Conservation (phyloP, 2,888 invertebrate genomes). For the Phymatocera aterrima region DNA sequence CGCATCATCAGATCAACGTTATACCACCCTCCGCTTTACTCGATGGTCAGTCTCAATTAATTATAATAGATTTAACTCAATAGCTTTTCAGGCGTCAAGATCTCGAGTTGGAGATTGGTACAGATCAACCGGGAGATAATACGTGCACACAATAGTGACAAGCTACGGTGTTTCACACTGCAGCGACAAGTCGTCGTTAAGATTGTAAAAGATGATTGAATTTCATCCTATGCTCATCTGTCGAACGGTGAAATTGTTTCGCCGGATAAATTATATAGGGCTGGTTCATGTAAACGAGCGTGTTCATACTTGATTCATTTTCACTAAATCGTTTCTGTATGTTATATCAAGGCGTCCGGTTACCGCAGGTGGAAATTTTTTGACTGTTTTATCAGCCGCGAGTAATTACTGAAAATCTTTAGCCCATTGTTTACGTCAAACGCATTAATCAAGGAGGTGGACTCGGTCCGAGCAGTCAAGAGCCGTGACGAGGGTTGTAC, state of each 20-base stretch:
- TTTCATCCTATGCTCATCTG: too few species aligned
- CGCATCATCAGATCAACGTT: slow-evolving; percentile 64
- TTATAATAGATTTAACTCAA: not conserved
- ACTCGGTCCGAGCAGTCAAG: not conserved
- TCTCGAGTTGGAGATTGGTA: not conserved
- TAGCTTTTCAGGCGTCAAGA: not conserved
- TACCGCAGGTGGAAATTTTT: not conserved
- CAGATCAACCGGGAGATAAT: too few species aligned
- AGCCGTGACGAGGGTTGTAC: slow-evolving; percentile 24
- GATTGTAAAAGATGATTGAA: too few species aligned
- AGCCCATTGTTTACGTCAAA: slow-evolving; percentile 17
- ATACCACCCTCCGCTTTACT: slow-evolving; percentile 64
- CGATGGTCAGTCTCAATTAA: slow-evolving; percentile 62
- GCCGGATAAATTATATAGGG: too few species aligned
- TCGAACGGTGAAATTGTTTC: too few species aligned
- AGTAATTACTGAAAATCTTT: not conserved
- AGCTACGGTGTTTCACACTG: too few species aligned
- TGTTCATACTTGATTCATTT: too few species aligned
- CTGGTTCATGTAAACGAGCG: too few species aligned
- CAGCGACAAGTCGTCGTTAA: too few species aligned
- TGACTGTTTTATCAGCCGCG: not conserved
- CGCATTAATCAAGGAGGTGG: slow-evolving; percentile 30
- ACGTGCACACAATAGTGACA: too few species aligned
- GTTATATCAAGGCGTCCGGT: not conserved
- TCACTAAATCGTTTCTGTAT: too few species aligned